Base-by-base conservation (phyloP, 2,113 vertebrate species). In the Urocynchramus pylzowi region DNA sequence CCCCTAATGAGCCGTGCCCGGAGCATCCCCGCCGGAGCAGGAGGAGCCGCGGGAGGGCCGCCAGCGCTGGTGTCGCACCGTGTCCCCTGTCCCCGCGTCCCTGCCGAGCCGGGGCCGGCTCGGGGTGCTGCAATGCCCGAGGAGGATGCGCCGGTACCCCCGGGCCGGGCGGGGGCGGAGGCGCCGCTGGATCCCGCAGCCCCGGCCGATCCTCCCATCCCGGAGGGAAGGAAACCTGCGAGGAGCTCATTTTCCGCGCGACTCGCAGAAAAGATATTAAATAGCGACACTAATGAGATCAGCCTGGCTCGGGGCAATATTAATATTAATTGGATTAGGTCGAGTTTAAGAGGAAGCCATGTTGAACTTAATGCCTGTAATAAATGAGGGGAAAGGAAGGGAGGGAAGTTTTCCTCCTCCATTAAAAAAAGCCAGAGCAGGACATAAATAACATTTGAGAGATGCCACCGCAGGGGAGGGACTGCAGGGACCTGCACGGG, bases 271-370 rank as follows among this genome's bases (percentile, higher is more conserved):
- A 92, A 96, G 56, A 88, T 28, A 90, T 94, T 57, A 85, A 97
- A 92, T 93, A 84, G 88, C 3, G 15, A 54, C 88, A 57, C 56
- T 95, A 92, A 97, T 88, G 61, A 60, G 73, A 45, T 96, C 82
- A 93, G 90, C 74, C 80, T 95, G 95, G 79, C 68, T 81, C 63
- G 42, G 94, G 30, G 21, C 67, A 87, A 10, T 50, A 57, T 59
- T 92, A 70, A 86, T 97, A 97, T 91, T 97, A 93, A 96, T 92
- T 80, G 5, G 1, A 82, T 97, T 90, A 92, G 65, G 37, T 18
- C 33, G 83, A 52, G 50, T 70, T 87, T 15, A 64, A 84, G 80
- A 97, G 93, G 93, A 97, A 97, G 50, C 59, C n/a, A 84, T 89
- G 74, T 75, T 94, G 87, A 92, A 95, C 69, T 82, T 61, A 71